Evolutionary conservation across 2,113 vertebrate species (phyloP).

Genomic region (Psettodes erumei): DNA sequence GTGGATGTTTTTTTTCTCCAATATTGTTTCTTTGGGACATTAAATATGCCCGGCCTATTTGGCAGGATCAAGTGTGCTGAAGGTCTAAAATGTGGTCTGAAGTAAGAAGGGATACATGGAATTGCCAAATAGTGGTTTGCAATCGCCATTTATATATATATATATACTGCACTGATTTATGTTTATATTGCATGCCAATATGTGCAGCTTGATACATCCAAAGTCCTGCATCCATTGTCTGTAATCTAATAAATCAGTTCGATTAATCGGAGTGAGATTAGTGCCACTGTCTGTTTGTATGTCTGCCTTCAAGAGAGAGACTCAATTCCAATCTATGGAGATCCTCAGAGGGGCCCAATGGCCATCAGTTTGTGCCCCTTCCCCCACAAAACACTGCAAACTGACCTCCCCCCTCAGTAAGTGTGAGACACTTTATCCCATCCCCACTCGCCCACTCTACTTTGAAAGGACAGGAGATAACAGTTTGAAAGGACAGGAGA

Average conservation of each 20-base stretch:
- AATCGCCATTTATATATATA: neutral
- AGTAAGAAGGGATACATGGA: neutral
- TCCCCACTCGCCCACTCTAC: constrained; percentile 59
- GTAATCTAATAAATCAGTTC: too few species aligned
- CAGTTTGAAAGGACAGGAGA: constrained; percentile 83
- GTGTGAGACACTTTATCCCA: constrained; percentile 80
- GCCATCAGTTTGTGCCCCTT: constrained; percentile 82
- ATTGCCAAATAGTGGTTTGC: neutral
- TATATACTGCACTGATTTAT: too few species aligned
- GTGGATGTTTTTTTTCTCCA: neutral
- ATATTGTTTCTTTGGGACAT: neutral
- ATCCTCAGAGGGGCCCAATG: constrained; percentile 76
- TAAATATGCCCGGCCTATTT: neutral
- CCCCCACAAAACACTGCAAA: constrained; percentile 81
- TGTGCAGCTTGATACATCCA: constrained; percentile 14
- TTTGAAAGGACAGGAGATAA: constrained; percentile 85
- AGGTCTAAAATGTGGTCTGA: neutral
- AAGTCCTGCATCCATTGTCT: neutral
- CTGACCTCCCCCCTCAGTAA: constrained; percentile 73
- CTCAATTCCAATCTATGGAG: constrained; percentile 77
- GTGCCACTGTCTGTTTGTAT: constrained; percentile 27
- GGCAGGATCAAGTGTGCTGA: neutral
- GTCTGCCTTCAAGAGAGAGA: constrained; percentile 37
- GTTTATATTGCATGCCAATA: neutral
- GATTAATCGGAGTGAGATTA: constrained; percentile 56